Evolutionary conservation across 1,140 invertebrate species (phyloP), one percentile per base, ranked within the genome.

Genomic region (Tetragonula clypearis): DNA sequence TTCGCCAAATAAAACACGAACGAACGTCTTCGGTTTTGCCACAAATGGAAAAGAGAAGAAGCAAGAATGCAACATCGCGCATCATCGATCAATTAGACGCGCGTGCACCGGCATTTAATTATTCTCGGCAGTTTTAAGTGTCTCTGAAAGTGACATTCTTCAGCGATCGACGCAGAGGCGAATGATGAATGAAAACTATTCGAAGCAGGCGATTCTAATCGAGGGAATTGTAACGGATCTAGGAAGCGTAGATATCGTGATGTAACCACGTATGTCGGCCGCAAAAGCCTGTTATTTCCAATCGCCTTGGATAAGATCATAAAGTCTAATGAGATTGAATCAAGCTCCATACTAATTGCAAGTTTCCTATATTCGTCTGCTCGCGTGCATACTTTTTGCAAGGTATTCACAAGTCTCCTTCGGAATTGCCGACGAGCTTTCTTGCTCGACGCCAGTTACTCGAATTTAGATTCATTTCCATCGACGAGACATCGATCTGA

Each of bases 291-390:
- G 82, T 84, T 77, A 84, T 84, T 84, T 84, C 82, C 68, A 79
- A 84, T 79, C 82, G 68, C 76, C 82, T 84, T 84, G 82, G 82
- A 79, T 84, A 79, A 72, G 58, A 84, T 84, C 82, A 72, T 84
- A 84, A 84, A 84, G 82, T 84, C 82, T 84, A 84, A 84, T 84
- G 82, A 79, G 82, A 84, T 79, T 79, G 69, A 84, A 84, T 55
- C 26, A 71, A 84, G 76, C 76, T 60, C 26, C 8, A 41, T 41
- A 9, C 66, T 49, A 49, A 49, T 49, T 49, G 41, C 49, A n/a
- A 55, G 68, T 79, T 79, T 79, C 77, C 77, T 84, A 79, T 72
- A 65, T 65, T 30, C 56, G 68, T 53, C 77, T 53, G 41, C 35
- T 56, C 75, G 26, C 26, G 26, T 55, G n/a, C 41, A 5, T 69